Percentiles rank a stretch among this genome's conserved stretches.
phyloP scores from a whole-genome alignment of 2,797 vertebrate species.

The Enteromius unitaeniatus region DNA sequence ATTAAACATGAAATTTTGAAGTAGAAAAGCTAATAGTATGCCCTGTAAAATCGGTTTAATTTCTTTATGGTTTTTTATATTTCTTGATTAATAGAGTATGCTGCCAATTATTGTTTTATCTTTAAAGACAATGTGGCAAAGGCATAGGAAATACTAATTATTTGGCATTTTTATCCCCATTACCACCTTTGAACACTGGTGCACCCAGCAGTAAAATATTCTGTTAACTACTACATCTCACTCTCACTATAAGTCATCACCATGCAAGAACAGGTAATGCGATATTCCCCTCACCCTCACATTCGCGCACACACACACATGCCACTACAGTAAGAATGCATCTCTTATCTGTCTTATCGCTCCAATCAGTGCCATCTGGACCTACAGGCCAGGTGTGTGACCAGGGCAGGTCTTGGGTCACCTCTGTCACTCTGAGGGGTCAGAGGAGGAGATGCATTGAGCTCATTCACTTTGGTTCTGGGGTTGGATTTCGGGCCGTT shows the following conservation, averaged over 20 bases:
- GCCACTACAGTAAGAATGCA: constrained; percentile 54
- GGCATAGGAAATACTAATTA: background rate
- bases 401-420: constrained; percentile 60
- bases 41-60: too few relatives aligned
- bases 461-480: constrained; percentile 7
- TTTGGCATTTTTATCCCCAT: background rate
- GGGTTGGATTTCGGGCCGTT: constrained; percentile 54
- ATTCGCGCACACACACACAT: constrained; percentile 39
- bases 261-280: constrained; percentile 10
- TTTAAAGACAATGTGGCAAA: background rate
- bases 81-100: background rate
- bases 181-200: background rate
- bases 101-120: too few relatives aligned
- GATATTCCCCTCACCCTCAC: constrained; percentile 34
- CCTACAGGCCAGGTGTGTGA: constrained; percentile 60
- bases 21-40: too few relatives aligned
- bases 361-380: constrained; percentile 55
- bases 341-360: constrained; percentile 49
- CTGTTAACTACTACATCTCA: constrained; percentile 34
- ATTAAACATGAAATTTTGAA: too few relatives aligned
- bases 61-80: background rate
- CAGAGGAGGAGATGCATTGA: constrained; percentile 51
- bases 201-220: background rate
- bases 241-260: constrained; percentile 28
- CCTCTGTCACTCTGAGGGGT: constrained; percentile 53